A percentile compares a stretch with the other conserved stretches of the same genome.
Conservation (phyloP, 1,140 invertebrate species). For the Tenebrio molitor region DNA sequence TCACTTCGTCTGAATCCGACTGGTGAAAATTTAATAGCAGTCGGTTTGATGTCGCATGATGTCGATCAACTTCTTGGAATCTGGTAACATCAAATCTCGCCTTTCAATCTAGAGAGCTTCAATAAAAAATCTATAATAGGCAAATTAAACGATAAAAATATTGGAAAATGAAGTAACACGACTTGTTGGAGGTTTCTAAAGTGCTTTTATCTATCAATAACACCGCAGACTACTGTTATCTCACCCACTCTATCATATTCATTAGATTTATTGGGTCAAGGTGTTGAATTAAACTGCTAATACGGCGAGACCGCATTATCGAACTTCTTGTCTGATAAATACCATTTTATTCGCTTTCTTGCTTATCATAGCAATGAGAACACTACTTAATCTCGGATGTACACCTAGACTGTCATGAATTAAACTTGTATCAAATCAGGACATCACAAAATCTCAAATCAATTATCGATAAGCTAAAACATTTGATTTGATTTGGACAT, state of each 20-base stretch:
- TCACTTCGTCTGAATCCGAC: too few relatives aligned
- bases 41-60: too few relatives aligned
- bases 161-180: neutral
- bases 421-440: too few relatives aligned
- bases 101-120: too few relatives aligned
- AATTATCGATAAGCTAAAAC: neutral
- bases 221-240: conserved; percentile 5
- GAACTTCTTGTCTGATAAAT: neutral
- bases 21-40: too few relatives aligned
- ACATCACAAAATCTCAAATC: too few relatives aligned
- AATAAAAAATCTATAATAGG: conserved; percentile 26
- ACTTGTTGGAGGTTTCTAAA: neutral
- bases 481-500: neutral
- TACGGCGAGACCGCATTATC: conserved; percentile 1
- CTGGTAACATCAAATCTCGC: too few relatives aligned
- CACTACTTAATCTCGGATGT: neutral
- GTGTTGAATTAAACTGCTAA: conserved; percentile 8
- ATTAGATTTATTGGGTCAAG: conserved; percentile 29
- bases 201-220: conserved; percentile 15
- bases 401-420: too few relatives aligned
- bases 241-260: conserved; percentile 24
- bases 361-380: neutral
- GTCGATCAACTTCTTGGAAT: too few relatives aligned
- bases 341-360: neutral
- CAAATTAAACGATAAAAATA: conserved; percentile 16